Percentiles rank a stretch among this genome's conserved stretches.
phyloP scores from a whole-genome alignment of 64 coral and sea anemone genomes.

The Porites australiensis region DNA sequence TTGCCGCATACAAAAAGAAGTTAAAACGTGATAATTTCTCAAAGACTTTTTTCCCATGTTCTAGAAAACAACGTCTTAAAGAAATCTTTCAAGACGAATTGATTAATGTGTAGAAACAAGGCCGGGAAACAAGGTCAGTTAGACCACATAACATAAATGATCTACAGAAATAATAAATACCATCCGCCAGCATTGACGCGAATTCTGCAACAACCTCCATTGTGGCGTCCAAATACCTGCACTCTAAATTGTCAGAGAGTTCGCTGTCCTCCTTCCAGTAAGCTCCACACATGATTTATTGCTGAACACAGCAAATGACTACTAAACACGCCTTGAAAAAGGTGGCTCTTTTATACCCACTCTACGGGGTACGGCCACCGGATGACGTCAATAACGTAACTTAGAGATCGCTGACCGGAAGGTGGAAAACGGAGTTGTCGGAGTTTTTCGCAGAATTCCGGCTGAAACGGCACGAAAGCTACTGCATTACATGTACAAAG shows the following conservation, averaged over 20 bases:
- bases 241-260: not conserved
- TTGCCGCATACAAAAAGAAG: no score
- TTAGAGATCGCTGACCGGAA: not conserved
- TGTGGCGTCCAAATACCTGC: slow-evolving; percentile 2
- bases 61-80: no score
- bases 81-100: no score
- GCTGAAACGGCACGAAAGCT: no score
- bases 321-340: not conserved
- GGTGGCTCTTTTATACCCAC: not conserved
- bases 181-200: slow-evolving; percentile 32
- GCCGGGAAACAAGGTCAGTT: no score
- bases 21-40: no score
- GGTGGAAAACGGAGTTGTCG: not conserved
- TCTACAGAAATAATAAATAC: slow-evolving; percentile 11
- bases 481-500: not conserved
- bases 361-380: not conserved
- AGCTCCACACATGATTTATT: not conserved
- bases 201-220: slow-evolving; percentile 23
- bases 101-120: no score
- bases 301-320: not conserved
- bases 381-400: not conserved
- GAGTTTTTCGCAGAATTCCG: not conserved
- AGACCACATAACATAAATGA: no score
- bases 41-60: no score
- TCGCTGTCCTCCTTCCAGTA: not conserved